phyloP scores from a whole-genome alignment of 2,888 invertebrate species.

The Amphiduros pacificus region DNA sequence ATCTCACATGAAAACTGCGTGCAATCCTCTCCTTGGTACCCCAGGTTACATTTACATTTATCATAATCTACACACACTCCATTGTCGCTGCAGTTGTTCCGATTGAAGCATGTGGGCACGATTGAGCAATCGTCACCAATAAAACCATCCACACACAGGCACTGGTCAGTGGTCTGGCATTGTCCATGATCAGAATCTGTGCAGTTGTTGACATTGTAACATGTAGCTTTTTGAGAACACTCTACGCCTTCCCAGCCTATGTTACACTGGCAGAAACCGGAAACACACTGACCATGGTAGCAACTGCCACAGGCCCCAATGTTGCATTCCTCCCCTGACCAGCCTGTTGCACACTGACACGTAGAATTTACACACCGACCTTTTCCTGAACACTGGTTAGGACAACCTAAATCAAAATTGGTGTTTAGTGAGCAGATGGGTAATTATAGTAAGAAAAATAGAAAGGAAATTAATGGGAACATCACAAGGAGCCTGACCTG shows the following conservation, averaged over 20 bases:
- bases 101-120: background rate
- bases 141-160: conserved; percentile 8
- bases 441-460: background rate
- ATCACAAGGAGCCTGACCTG: conserved; percentile 2
- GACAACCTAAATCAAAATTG: background rate
- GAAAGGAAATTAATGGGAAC: background rate
- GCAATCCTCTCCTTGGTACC: background rate
- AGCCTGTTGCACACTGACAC: conserved; percentile 3
- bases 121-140: background rate
- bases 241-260: conserved; percentile 8
- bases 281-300: background rate
- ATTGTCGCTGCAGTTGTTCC: background rate
- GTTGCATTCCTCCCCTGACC: conserved; percentile 8
- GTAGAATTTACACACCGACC: background rate
- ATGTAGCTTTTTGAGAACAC: background rate
- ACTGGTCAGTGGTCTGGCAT: conserved; percentile 1
- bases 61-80: conserved; percentile 3
- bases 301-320: conserved; percentile 8
- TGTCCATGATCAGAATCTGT: background rate
- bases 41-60: background rate
- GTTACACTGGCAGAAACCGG: conserved; percentile 9
- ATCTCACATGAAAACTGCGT: conserved; percentile 1
- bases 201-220: conserved; percentile 5
- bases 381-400: conserved; percentile 6
- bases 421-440: background rate